phyloP scores from a whole-genome alignment of 2,888 invertebrate genomes.

The Trissolcus brochymenae region DNA sequence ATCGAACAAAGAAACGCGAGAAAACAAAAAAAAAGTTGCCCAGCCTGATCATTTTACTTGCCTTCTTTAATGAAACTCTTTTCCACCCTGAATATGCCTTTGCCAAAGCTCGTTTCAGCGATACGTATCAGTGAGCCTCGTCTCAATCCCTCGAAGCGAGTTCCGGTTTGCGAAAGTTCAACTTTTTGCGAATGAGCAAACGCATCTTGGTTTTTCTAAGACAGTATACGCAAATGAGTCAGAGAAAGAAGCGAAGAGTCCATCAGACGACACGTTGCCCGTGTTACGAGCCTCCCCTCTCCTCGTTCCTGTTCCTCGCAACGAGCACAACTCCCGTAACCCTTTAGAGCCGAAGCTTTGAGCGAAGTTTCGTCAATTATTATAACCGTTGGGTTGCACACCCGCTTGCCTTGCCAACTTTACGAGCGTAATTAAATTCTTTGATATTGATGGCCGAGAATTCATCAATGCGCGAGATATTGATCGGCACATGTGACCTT shows the following conservation, averaged over 20 bases:
- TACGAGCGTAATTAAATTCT: slow-evolving; percentile 55
- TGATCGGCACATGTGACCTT: slow-evolving; percentile 21
- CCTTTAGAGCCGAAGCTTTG: slow-evolving; percentile 64
- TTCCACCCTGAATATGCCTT: slow-evolving; percentile 69
- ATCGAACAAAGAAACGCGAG: slow-evolving; percentile 56
- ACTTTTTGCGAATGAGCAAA: slow-evolving; percentile 65
- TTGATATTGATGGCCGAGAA: slow-evolving; percentile 16
- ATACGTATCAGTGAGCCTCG: slow-evolving; percentile 72
- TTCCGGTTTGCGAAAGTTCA: slow-evolving; percentile 64
- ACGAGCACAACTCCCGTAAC: slow-evolving; percentile 58
- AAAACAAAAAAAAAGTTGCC: slow-evolving; percentile 15
- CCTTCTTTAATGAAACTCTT: slow-evolving; percentile 73
- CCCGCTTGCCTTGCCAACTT: slow-evolving; percentile 34
- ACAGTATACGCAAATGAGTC: slow-evolving; percentile 44
- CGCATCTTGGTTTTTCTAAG: slow-evolving; percentile 59
- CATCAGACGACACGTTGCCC: slow-evolving; percentile 59
- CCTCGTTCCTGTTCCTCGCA: slow-evolving; percentile 4
- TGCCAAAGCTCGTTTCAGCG: slow-evolving; percentile 75
- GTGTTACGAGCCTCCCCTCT: slow-evolving; percentile 16
- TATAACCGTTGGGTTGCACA: slow-evolving; percentile 57
- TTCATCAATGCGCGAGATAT: slow-evolving; percentile 23
- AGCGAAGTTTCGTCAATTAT: slow-evolving; percentile 68
- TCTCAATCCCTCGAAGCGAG: slow-evolving; percentile 63
- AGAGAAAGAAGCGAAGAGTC: slow-evolving; percentile 36
- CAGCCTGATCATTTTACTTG: slow-evolving; percentile 64